Conservation (phyloP, 92 coral and sea anemone genomes). For the Galaxea fascicularis region DNA sequence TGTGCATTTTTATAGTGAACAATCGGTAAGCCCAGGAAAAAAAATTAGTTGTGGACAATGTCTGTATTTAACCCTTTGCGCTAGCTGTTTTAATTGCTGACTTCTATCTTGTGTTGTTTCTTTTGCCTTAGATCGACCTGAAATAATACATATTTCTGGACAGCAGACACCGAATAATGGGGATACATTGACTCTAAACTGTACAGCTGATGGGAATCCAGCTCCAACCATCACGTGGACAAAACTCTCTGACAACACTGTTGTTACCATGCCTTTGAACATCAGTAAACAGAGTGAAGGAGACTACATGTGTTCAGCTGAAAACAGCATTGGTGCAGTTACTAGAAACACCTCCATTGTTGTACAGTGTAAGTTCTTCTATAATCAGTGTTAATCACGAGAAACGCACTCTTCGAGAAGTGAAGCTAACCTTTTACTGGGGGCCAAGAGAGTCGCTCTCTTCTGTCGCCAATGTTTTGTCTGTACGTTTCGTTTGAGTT, state of each 20-base stretch:
- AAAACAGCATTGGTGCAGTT: constrained; percentile 36
- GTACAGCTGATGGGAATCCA: constrained; percentile 61
- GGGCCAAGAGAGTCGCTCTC: no score
- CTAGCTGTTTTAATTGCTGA: neutral
- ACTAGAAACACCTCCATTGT: neutral
- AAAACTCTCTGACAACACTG: neutral
- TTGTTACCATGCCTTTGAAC: constrained; percentile 12
- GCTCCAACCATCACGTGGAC: constrained; percentile 38
- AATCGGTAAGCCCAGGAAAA: no score
- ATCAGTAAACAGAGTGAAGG: constrained; percentile 28
- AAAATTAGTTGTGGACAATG: no score
- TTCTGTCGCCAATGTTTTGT: no score
- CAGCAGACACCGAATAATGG: constrained; percentile 28
- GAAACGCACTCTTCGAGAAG: no score
- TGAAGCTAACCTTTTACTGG: no score
- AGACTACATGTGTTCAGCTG: constrained; percentile 44
- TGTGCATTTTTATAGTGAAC: no score
- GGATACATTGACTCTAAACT: constrained; percentile 27
- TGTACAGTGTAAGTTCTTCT: no score
- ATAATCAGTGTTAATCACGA: no score
- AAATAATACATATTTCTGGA: constrained; percentile 27
- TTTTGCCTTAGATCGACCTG: constrained; percentile 26
- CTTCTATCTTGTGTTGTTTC: neutral
- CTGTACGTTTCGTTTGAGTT: no score
- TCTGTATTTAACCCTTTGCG: no score